Base-by-base conservation (phyloP, 2,797 vertebrate genomes). In the Petrocephalus sullivani region DNA sequence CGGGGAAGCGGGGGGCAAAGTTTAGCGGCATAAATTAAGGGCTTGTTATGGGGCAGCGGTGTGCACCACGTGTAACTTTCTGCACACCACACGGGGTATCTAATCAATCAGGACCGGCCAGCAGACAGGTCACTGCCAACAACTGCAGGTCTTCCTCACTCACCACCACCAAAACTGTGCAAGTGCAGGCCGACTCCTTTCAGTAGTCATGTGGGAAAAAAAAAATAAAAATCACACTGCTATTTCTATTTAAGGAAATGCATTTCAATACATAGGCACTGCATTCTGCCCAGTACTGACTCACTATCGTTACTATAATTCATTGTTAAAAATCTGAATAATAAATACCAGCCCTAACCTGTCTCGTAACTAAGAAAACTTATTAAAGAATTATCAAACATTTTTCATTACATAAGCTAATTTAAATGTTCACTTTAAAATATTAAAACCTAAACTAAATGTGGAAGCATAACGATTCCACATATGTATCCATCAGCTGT, bases 111-210 rank as follows among this genome's bases (percentile, higher is more conserved):
- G 53, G 23, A 41, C 19, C 19, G 23, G 4, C 33, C 28, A 46
- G 84, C 54, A 86, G 33, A n/a, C 8, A 23, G 54, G 19, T 54
- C 33, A 37, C 83, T 85, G 21, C 49, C 54, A 60, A 57, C 85
- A 67, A 28, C 10, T 41, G 46, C 41, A 83, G 14, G 49, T 58
- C 33, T 51, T 58, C 78, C 58, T 60, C 75, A 23, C 86, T 61
- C 86, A 51, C 87, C 81, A 28, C 81, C 60, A 71, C 28, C 87
- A 87, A 75, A 84, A 49, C 49, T 51, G 84, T 58, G 33, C 81
- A 75, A 85, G 60, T 21, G 16, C 19, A 57, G 58, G 58, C 60
- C 49, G 60, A 16, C 23, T 81, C 7, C 21, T 33, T 46, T 51
- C 28, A 28, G 21, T 16, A 64, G 28, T 78, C 3, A 33, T 54